phyloP scores from a whole-genome alignment of 2,797 vertebrate species.

The Centropyge bicolor region DNA sequence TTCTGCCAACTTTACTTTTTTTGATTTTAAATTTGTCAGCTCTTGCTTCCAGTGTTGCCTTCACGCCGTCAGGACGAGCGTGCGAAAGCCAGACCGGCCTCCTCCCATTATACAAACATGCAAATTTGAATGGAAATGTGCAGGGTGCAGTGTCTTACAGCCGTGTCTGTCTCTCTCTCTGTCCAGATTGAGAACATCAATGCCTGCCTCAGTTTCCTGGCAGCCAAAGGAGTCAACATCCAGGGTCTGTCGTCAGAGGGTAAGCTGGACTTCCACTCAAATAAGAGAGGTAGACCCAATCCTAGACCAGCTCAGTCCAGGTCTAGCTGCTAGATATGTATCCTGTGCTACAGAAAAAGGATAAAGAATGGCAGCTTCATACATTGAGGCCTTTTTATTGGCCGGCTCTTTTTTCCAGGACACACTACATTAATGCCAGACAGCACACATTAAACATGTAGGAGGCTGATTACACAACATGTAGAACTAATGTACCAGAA shows the following conservation, averaged over 20 bases:
- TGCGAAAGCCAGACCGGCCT: constrained; percentile 32
- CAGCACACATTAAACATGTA: constrained; percentile 21
- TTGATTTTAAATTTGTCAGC: neutral
- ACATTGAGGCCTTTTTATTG: constrained; percentile 15
- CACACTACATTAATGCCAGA: constrained; percentile 37
- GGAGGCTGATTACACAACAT: constrained; percentile 19
- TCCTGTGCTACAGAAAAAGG: neutral
- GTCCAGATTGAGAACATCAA: constrained; percentile 98
- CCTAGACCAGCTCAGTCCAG: neutral
- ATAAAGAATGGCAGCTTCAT: neutral
- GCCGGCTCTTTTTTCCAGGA: constrained; percentile 8
- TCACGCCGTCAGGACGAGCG: neutral
- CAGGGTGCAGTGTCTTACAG: constrained; percentile 40
- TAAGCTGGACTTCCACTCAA: constrained; percentile 78
- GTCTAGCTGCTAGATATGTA: too few species aligned
- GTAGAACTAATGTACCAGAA: constrained; percentile 33
- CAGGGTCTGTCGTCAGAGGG: constrained; percentile 98
- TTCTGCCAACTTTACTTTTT: constrained; percentile 11
- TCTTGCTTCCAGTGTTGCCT: constrained; percentile 21
- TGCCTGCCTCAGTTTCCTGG: constrained; percentile 96
- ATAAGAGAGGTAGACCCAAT: neutral
- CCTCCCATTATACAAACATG: constrained; percentile 49
- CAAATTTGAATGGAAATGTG: constrained; percentile 61
- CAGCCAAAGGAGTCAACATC: constrained; percentile 98
- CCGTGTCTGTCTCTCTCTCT: constrained; percentile 45